Evolutionary conservation across 1,140 invertebrate genomes (phyloP), one percentile per base, ranked within the genome.

Genomic region (Heterodera schachtii): DNA sequence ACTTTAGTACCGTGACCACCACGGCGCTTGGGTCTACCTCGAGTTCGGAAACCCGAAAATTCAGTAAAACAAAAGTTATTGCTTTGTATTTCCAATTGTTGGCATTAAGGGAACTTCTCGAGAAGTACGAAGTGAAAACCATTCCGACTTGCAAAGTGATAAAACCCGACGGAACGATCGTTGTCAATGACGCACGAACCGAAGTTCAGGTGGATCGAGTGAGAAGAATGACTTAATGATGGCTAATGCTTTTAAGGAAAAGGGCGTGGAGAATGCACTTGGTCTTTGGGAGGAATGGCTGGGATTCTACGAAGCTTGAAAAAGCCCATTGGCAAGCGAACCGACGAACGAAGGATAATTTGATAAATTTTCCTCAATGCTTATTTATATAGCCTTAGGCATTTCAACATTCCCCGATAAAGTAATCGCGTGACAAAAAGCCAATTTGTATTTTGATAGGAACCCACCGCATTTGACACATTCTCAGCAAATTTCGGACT

Each of bases 111-210:
- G 84, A 88, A 71, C 78, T 86, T 44, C 81, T 88, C 74, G 57
- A 75, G 41, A 88, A 88, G 77, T 88, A 83, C 73, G 84, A 86
- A 73, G 86, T 89, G 9, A 90, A 90, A 74, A 89, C 88, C 0
- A 90, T 89, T 57, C 88, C 88, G 47, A 71, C 89, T 0, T 75
- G 89, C 41, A 79, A 84, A 49, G 84, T 89, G 49, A 82, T 89
- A 73, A 90, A 90, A 71, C 83, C 87, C 16, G 87, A 89, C 70
- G 88, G 88, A 64, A 84, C 80, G 52, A 88, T 89, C 13, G 80
- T 90, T 7, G 84, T 90, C 69, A n/a, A 86, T 7, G 89, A 89
- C 80, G 88, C 89, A 57, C 79, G 88, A 11, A 89, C 86, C 7
- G 88, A 89, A 79, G 83, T 89, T 47, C 84, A 81, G 60, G 84